A percentile compares a stretch with the other conserved stretches of the same genome.
phyloP scores from a whole-genome alignment of 1,140 invertebrate genomes.

The Caerostris extrusa region DNA sequence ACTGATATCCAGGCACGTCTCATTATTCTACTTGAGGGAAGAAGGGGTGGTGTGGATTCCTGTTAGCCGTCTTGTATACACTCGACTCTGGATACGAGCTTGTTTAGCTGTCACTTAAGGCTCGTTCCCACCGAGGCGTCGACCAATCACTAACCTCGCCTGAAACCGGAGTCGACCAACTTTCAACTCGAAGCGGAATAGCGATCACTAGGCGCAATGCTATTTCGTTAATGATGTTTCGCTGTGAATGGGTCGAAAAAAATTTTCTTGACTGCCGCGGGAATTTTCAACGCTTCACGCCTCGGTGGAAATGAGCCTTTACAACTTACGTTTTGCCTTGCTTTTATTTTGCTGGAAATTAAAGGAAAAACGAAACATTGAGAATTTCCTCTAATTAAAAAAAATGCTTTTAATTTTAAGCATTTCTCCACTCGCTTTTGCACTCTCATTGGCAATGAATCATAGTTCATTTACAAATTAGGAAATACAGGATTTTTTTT shows the following conservation, averaged over 20 bases:
- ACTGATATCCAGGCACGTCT: background rate
- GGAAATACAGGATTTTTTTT: background rate
- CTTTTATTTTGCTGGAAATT: background rate
- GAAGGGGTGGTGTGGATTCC: too few species aligned
- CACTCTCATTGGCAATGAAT: background rate
- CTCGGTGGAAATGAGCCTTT: too few species aligned
- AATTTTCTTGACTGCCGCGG: too few species aligned
- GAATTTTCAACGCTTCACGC: too few species aligned
- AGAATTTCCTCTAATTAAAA: background rate
- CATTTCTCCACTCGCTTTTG: background rate
- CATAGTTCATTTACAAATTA: background rate
- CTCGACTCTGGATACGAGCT: too few species aligned
- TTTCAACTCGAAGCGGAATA: too few species aligned
- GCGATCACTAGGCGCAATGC: too few species aligned
- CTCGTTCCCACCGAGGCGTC: background rate
- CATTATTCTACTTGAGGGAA: background rate
- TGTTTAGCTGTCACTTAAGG: too few species aligned
- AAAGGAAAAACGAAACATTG: slow-evolving; percentile 13
- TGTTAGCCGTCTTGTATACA: too few species aligned
- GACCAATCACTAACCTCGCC: background rate
- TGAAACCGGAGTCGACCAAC: background rate
- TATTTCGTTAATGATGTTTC: too few species aligned
- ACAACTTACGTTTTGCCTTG: background rate
- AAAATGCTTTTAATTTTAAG: background rate
- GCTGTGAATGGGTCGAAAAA: too few species aligned